Conservation (phyloP, 2,113 vertebrate genomes). For the Cyanocitta stelleri region DNA sequence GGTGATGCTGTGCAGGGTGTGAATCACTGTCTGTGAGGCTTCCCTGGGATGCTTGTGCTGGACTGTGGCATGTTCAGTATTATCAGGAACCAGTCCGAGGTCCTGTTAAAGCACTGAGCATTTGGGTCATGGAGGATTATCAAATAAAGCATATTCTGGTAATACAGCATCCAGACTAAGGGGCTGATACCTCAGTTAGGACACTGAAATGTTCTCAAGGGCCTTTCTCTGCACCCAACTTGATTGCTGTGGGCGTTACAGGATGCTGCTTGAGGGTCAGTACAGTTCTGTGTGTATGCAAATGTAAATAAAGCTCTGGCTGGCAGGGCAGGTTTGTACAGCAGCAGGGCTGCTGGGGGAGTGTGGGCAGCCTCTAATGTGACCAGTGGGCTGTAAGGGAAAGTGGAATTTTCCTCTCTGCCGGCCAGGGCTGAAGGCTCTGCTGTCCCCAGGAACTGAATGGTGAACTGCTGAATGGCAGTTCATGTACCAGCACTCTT, state of each 20-base stretch:
- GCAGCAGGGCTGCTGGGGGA: neutral
- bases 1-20: neutral
- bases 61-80: fast-evolving
- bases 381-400: constrained; percentile 1
- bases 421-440: neutral
- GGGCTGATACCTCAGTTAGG: neutral
- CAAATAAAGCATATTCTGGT: neutral
- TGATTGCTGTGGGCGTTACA: neutral
- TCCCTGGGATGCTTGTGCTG: neutral
- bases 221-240: neutral
- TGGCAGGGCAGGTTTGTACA: neutral
- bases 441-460: neutral
- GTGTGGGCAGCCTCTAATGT: neutral
- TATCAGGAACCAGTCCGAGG: fast-evolving
- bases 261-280: neutral
- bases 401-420: constrained; percentile 53
- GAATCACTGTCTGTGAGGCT: neutral
- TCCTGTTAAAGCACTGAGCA: neutral
- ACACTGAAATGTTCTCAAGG: neutral
- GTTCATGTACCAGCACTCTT: neutral
- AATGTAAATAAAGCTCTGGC: neutral
- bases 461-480: neutral
- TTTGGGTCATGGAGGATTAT: neutral
- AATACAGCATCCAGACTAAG: neutral
- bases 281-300: neutral